Evolutionary conservation across 2,888 invertebrate genomes (phyloP).

Genomic region (Gryllus longicercus): DNA sequence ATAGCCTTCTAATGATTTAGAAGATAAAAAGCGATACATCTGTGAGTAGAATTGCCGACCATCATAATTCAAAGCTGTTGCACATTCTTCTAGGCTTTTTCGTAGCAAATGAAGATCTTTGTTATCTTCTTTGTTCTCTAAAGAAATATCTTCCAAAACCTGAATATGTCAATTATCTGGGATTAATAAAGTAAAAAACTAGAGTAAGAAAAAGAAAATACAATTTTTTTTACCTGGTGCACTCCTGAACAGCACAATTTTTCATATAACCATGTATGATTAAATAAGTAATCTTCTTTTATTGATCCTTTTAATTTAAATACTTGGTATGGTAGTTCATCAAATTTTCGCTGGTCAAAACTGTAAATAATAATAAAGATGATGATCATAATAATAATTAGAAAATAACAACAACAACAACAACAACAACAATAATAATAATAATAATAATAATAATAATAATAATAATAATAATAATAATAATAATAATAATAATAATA

Average conservation of each 20-base stretch:
- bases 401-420: no score
- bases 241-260: slow-evolving; percentile 76
- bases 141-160: slow-evolving; percentile 70
- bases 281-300: slow-evolving; percentile 66
- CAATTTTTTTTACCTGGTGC: slow-evolving; percentile 51
- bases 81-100: slow-evolving; percentile 67
- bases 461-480: no score
- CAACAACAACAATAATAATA: no score
- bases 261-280: slow-evolving; percentile 73
- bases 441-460: no score
- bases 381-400: not conserved
- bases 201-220: not conserved
- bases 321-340: slow-evolving; percentile 78
- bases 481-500: no score
- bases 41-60: slow-evolving; percentile 79
- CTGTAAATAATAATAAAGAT: slow-evolving; percentile 48
- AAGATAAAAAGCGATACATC: slow-evolving; percentile 50
- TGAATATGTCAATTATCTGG: slow-evolving; percentile 34
- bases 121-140: slow-evolving; percentile 48
- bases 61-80: slow-evolving; percentile 72
- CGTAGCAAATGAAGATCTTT: slow-evolving; percentile 57
- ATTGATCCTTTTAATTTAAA: slow-evolving; percentile 62
- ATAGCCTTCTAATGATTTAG: slow-evolving; percentile 46
- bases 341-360: slow-evolving; percentile 74
- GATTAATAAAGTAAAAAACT: not conserved